Evolutionary conservation across 2,113 vertebrate genomes (phyloP), one percentile per base, ranked within the genome.

Genomic region (Forbesichthys papilliferus): DNA sequence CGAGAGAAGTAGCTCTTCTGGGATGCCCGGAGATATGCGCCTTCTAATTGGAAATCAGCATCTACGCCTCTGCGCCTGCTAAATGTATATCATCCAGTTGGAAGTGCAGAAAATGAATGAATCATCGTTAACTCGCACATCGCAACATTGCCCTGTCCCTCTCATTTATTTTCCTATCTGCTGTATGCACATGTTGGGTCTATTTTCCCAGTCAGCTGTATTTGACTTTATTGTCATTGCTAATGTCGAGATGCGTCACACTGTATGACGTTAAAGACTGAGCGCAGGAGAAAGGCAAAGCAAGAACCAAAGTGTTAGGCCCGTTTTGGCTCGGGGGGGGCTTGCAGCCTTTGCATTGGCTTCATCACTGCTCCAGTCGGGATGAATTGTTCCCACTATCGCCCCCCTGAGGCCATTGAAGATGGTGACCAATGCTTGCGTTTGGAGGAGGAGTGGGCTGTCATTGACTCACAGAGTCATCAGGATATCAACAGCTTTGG

Each of bases 81-180:
- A 68, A 67, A 80, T 83, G 69, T 70, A 80, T 82, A 85, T 83
- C 80, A 71, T 71, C 80, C 82, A 78, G 78, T 88, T 48, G 48
- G 64, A 76, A 66, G 86, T 64, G 66, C 27, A 71, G 66, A 80
- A 79, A 82, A 83, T 61, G 78, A 85, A 88, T 84, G 79, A 80
- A 87, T 88, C 87, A 81, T 27, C 27, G 27, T 59, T 77, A 77
- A 71, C 78, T 87, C 80, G 73, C 75, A 74, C 82, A 81, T 79
- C 73, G 76, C 80, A 78, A 82, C 84, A 27, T 27, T 27, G 27
- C 27, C 2, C 27, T 27, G 27, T 27, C 84, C 79, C 79, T 85
- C 84, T 86, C 81, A 85, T 83, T 87, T 86, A 85, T 83, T 87
- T 86, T 73, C 83, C 86, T 87, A 86, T 90, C 87, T 77, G 73